A percentile compares a stretch with the other conserved stretches of the same genome.
Conservation (phyloP, 2,888 invertebrate species). For the Aleiodes testaceus region DNA sequence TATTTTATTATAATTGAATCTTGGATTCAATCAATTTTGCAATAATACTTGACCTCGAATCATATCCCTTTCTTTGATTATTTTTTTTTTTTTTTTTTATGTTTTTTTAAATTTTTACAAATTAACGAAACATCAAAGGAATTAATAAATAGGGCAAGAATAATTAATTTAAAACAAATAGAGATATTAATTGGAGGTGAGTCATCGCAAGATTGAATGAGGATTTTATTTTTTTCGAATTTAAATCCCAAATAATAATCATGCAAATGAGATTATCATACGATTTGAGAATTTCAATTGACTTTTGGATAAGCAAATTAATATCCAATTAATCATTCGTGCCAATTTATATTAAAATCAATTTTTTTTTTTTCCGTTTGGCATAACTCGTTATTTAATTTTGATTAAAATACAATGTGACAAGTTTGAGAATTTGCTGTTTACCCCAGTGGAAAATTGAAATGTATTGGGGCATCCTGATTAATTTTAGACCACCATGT, state of each 20-base stretch:
- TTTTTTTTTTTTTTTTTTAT: conserved; percentile 36
- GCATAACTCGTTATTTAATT: conserved; percentile 51
- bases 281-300: conserved; percentile 17
- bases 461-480: conserved; percentile 24
- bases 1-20: too few relatives aligned
- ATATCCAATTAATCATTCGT: conserved; percentile 60
- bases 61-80: conserved; percentile 4
- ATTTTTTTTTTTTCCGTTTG: conserved; percentile 49
- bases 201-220: conserved; percentile 10
- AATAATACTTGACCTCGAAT: conserved; percentile 28
- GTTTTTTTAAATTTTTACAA: background rate
- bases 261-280: conserved; percentile 7
- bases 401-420: conserved; percentile 60
- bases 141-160: conserved; percentile 23
- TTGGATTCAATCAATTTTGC: background rate
- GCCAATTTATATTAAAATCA: conserved; percentile 61
- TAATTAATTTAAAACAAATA: conserved; percentile 30
- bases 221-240: conserved; percentile 4
- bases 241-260: conserved; percentile 20
- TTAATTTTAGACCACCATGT: conserved; percentile 35
- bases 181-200: conserved; percentile 11
- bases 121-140: conserved; percentile 17
- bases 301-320: conserved; percentile 40
- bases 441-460: conserved; percentile 65
- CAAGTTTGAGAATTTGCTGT: conserved; percentile 57